Conservation (phyloP, 2,888 invertebrate genomes). For the Prosopocoilus inquinatus region DNA sequence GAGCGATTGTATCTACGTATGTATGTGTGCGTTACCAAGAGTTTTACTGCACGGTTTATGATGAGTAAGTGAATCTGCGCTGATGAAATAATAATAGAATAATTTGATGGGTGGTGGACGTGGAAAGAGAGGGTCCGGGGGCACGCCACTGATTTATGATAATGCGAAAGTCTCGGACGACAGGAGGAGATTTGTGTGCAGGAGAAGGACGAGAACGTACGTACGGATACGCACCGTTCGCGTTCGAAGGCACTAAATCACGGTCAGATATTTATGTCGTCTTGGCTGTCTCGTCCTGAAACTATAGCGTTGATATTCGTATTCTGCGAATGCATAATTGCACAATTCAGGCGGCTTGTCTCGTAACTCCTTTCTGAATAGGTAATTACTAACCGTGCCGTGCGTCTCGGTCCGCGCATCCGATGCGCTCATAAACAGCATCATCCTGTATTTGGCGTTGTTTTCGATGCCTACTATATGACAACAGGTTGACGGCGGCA, state of each 20-base stretch:
- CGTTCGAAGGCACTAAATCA: conserved; percentile 34
- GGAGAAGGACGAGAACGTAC: conserved; percentile 9
- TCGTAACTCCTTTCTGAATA: conserved; percentile 42
- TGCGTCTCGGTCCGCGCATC: conserved; percentile 16
- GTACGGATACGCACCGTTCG: conserved; percentile 27
- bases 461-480: too few species aligned
- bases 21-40: too few species aligned
- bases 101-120: background rate
- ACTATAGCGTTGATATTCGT: conserved; percentile 40
- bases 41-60: conserved; percentile 2
- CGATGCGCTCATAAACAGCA: conserved; percentile 15
- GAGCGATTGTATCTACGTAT: conserved; percentile 13
- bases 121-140: too few species aligned
- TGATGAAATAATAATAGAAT: background rate
- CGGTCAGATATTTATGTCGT: conserved; percentile 37
- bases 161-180: background rate
- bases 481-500: too few species aligned
- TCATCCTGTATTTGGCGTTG: conserved; percentile 20
- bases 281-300: conserved; percentile 36
- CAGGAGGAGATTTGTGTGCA: conserved; percentile 1
- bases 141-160: background rate
- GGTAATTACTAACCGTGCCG: conserved; percentile 36
- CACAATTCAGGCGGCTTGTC: conserved; percentile 42
- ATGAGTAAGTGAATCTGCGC: background rate
- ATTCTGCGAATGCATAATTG: conserved; percentile 43